Evolutionary conservation across 2,113 vertebrate species (phyloP), one percentile per base, ranked within the genome.

Genomic region (Bombycilla garrulus): DNA sequence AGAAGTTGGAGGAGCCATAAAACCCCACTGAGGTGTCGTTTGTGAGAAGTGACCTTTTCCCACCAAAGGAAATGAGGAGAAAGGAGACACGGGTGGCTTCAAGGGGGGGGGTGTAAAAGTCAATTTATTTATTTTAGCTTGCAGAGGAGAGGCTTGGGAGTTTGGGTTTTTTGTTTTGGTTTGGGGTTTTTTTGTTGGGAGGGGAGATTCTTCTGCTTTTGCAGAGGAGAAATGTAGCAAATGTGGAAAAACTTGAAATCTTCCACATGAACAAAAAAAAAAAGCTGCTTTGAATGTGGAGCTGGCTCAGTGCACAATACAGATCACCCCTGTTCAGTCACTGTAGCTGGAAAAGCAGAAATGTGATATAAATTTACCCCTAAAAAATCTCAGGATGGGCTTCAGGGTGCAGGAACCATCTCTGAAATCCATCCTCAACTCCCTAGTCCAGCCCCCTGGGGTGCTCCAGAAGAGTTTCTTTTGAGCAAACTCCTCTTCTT

Each of bases 1-100:
- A 85, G 81, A 57, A 91, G 93, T 65, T 95, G 95, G 76, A 92
- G 54, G 58, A 81, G 94, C 86, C 92, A 93, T 97, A 94, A 97
- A 95, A 29, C 36, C 89, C 88, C 94, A 91, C 86, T 5, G 31
- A 97, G 95, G 96, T 36, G 78, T 86, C 90, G 7, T 93, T 96
- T 88, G 93, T 4, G 29, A 92, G 83, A 35, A 91, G 92, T 96
- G 97, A 97, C 97, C 96, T 97, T 97, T 96, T 84, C 92, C 90
- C 88, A 83, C 64, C 51, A 0, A 54, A 83, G 93, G 80, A 92
- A 91, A 90, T 1, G 21, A 94, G 94, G 5, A 17, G 90, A 89
- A 91, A 92, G 86, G 86, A 95, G 96, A 54, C 78, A 67, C 16
- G 0, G 51, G 81, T 74, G 92, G 66, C 56, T 94, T 36, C 6